A percentile compares a stretch with the other conserved stretches of the same genome.
Evolutionary conservation across 2,888 invertebrate species (phyloP).

Genomic region (Troides aeacus): DNA sequence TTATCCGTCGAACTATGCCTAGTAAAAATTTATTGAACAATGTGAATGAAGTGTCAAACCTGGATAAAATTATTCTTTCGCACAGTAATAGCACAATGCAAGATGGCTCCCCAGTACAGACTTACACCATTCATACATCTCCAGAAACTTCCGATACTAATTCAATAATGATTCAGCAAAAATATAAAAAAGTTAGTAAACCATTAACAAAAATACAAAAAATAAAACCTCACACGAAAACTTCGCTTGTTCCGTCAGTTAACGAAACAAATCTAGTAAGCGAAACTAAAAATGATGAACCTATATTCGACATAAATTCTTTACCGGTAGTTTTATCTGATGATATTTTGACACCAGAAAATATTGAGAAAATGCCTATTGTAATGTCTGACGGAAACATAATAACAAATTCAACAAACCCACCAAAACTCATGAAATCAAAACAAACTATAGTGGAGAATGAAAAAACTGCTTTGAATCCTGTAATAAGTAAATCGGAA

Average conservation of each 20-base stretch:
- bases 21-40: constrained; percentile 60
- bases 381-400: constrained; percentile 75
- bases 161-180: constrained; percentile 67
- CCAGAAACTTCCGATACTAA: constrained; percentile 59
- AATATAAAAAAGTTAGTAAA: constrained; percentile 62
- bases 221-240: constrained; percentile 51
- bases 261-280: constrained; percentile 46
- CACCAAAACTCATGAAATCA: constrained; percentile 59
- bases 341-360: constrained; percentile 84
- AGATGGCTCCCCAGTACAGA: constrained; percentile 65
- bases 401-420: constrained; percentile 52
- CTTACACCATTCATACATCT: constrained; percentile 68
- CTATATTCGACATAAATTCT: constrained; percentile 85
- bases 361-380: constrained; percentile 84
- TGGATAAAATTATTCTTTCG: constrained; percentile 71
- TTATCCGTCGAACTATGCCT: constrained; percentile 65
- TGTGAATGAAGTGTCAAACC: constrained; percentile 54
- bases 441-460: constrained; percentile 53
- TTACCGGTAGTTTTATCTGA: constrained; percentile 88
- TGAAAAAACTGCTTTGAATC: constrained; percentile 54
- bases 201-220: constrained; percentile 60
- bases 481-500: constrained; percentile 56
- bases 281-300: constrained; percentile 53
- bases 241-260: constrained; percentile 52
- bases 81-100: constrained; percentile 53